Conservation (phyloP, 2,113 vertebrate species). For the Calyptomena viridis region DNA sequence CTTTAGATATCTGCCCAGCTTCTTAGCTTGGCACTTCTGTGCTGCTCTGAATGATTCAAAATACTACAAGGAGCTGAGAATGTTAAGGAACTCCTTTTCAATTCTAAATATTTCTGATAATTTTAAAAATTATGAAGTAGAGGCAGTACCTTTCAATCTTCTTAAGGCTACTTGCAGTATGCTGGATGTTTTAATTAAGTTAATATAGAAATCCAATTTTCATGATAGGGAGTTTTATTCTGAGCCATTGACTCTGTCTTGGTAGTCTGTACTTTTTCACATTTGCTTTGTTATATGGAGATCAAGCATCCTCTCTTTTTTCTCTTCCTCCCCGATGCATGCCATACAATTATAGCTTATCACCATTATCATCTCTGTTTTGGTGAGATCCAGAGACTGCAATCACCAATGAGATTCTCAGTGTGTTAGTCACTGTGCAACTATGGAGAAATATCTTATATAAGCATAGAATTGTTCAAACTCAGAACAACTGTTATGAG, state of each 20-base stretch:
- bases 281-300: not conserved
- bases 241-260: not conserved
- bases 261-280: not conserved
- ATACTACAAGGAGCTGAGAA: not conserved
- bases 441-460: not conserved
- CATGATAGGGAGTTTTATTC: not conserved
- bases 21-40: not conserved
- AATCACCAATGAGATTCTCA: rapidly evolving
- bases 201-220: not conserved
- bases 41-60: not conserved
- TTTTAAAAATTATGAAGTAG: not conserved
- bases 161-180: not conserved
- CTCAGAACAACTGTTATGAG: not conserved
- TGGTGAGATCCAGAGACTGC: not conserved
- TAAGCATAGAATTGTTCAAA: not conserved
- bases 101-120: not conserved
- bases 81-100: not conserved
- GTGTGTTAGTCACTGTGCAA: not conserved
- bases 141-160: not conserved
- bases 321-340: not conserved
- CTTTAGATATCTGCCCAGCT: not conserved
- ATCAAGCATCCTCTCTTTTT: not conserved
- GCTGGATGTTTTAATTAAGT: not conserved
- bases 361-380: not conserved
- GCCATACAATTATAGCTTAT: not conserved